Conservation (phyloP, 1,140 invertebrate species). For the Apis dorsata region DNA sequence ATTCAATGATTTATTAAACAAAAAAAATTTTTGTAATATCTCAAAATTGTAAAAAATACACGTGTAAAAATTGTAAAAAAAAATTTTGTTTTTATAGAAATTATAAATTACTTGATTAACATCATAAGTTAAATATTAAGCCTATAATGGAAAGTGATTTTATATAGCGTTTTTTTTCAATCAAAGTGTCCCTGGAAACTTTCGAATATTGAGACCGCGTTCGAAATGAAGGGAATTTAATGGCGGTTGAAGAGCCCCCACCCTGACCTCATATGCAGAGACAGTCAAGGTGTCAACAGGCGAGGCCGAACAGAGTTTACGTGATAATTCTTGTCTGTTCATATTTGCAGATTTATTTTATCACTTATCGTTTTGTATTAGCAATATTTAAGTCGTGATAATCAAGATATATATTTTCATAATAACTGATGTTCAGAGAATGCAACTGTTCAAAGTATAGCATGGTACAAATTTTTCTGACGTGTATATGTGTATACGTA, state of each 20-base stretch:
- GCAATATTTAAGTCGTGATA: slow-evolving; percentile 1
- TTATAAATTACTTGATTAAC: neutral
- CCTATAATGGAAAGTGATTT: slow-evolving; percentile 8
- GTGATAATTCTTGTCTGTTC: slow-evolving; percentile 40
- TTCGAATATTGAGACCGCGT: slow-evolving; percentile 39
- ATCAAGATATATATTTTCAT: neutral
- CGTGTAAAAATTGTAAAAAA: neutral
- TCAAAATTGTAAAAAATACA: neutral
- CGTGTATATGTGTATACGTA: slow-evolving; percentile 42
- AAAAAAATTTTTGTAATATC: neutral
- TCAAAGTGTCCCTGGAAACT: slow-evolving; percentile 43
- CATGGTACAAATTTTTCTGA: slow-evolving; percentile 37
- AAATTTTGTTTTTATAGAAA: neutral
- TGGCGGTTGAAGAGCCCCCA: slow-evolving; percentile 42
- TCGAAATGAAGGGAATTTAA: slow-evolving; percentile 42
- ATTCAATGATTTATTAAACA: neutral
- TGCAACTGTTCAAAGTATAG: slow-evolving; percentile 18
- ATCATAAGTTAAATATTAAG: neutral
- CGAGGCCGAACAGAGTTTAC: slow-evolving; percentile 50
- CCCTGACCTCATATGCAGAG: slow-evolving; percentile 41
- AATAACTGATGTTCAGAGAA: slow-evolving; percentile 26
- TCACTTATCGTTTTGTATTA: slow-evolving; percentile 2
- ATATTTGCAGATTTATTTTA: slow-evolving; percentile 33
- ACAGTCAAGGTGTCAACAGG: slow-evolving; percentile 59
- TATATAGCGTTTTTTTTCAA: slow-evolving; percentile 5